These are phyloP conservation scores for Neelides sp. DNA, from an alignment of 1,140 invertebrate genomes.

Conservation along the genomic window DNA sequence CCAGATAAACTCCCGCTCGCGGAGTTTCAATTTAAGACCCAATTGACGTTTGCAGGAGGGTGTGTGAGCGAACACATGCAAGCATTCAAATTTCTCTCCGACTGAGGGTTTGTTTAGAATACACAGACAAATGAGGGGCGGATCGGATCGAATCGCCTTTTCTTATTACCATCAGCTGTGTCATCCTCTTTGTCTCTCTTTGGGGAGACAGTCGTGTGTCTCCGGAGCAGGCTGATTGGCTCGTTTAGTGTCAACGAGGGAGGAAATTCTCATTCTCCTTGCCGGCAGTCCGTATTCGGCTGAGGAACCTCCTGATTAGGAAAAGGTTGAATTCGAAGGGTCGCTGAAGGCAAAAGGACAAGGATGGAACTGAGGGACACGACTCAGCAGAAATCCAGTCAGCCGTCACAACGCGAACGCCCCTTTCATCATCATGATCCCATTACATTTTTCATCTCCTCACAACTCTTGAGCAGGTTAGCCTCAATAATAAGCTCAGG, in stretches of 20 bases:
- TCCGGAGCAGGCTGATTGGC: no score
- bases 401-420: constrained; percentile 21
- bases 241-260: no score
- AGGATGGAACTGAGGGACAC: constrained; percentile 7
- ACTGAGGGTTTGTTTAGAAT: constrained; percentile 8
- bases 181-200: constrained; percentile 5
- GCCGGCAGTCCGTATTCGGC: not conserved
- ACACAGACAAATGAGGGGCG: constrained; percentile 6
- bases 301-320: constrained; percentile 3
- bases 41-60: not conserved
- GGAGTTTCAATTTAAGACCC: no score
- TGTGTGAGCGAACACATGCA: not conserved
- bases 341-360: no score
- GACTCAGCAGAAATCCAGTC: constrained; percentile 24
- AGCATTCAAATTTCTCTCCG: constrained; percentile 1
- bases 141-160: not conserved
- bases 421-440: constrained; percentile 27
- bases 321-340: constrained; percentile 5
- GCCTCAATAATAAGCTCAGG: constrained; percentile 13
- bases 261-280: not conserved
- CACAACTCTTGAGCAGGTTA: not conserved
- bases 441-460: constrained; percentile 14
- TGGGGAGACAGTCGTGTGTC: not conserved
- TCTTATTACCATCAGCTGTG: constrained; percentile 17
- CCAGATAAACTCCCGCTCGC: no score